phyloP scores from a whole-genome alignment of 2,113 vertebrate species.

The Ciconia boyciana region DNA sequence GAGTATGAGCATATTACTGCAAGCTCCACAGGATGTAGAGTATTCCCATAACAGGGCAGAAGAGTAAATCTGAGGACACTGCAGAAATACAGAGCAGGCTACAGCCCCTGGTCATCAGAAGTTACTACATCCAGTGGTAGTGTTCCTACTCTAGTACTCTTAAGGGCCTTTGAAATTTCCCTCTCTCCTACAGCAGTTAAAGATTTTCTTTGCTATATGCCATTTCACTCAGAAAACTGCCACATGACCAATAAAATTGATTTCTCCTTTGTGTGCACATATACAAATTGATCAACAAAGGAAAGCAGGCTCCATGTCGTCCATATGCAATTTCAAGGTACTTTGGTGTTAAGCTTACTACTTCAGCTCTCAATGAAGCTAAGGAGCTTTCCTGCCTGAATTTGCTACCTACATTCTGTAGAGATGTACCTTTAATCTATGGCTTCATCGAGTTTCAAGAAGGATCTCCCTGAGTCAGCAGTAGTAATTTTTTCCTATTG shows the following conservation, averaged over 20 bases:
- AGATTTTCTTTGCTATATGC: not conserved
- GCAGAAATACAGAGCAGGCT: not conserved
- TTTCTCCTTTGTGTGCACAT: not conserved
- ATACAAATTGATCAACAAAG: not conserved
- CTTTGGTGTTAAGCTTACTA: not conserved
- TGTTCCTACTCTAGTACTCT: not conserved
- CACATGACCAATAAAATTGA: not conserved
- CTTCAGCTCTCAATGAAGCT: not conserved
- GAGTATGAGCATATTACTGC: not conserved
- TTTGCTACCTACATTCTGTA: not conserved
- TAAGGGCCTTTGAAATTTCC: not conserved
- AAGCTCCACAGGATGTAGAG: not conserved
- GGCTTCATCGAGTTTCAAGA: not conserved
- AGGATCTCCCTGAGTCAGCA: not conserved
- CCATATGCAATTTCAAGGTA: not conserved
- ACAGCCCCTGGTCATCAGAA: not conserved
- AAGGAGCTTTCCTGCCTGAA: not conserved
- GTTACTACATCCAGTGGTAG: too few relatives aligned
- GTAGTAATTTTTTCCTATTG: not conserved
- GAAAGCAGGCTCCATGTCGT: not conserved
- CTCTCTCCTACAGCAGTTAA: not conserved
- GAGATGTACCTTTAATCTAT: not conserved
- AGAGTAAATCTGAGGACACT: not conserved
- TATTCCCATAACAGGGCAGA: not conserved
- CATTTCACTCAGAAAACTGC: not conserved